Percentiles rank a stretch among this genome's conserved stretches.
Evolutionary conservation across 2,888 invertebrate genomes (phyloP).

Genomic region (Diplolepis rosae): DNA sequence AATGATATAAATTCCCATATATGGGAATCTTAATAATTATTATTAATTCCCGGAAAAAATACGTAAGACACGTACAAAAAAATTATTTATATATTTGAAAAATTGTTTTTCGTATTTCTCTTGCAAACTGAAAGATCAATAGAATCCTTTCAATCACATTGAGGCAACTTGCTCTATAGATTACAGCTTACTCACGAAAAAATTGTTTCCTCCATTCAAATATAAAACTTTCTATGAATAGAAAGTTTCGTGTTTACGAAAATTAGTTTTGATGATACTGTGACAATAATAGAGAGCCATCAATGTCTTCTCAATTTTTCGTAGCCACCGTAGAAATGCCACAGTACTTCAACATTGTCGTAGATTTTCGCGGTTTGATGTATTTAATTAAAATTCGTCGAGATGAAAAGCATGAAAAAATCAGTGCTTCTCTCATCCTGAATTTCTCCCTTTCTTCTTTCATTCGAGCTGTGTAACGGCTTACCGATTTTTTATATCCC

Average conservation of each 20-base stretch:
- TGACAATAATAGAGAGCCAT: constrained; percentile 17
- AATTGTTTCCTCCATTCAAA: background rate
- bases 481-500: constrained; percentile 25
- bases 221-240: background rate
- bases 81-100: too few species aligned
- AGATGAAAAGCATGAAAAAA: constrained; percentile 25
- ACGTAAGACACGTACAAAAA: too few species aligned
- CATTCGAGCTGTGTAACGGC: constrained; percentile 7
- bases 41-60: too few species aligned
- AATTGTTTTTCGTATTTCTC: too few species aligned
- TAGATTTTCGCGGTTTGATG: constrained; percentile 25
- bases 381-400: constrained; percentile 29
- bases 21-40: too few species aligned
- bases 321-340: background rate
- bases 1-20: too few species aligned
- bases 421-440: constrained; percentile 20
- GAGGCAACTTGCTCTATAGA: background rate
- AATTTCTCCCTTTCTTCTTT: constrained; percentile 21
- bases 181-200: background rate
- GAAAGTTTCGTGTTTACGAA: background rate
- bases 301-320: constrained; percentile 26
- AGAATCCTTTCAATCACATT: background rate
- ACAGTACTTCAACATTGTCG: background rate
- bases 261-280: constrained; percentile 21
- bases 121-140: too few species aligned